Percentiles rank a stretch among this genome's conserved stretches.
These are phyloP conservation scores for Agelaius phoeniceus DNA, from an alignment of 2,113 vertebrate species.

Conservation along the genomic window DNA sequence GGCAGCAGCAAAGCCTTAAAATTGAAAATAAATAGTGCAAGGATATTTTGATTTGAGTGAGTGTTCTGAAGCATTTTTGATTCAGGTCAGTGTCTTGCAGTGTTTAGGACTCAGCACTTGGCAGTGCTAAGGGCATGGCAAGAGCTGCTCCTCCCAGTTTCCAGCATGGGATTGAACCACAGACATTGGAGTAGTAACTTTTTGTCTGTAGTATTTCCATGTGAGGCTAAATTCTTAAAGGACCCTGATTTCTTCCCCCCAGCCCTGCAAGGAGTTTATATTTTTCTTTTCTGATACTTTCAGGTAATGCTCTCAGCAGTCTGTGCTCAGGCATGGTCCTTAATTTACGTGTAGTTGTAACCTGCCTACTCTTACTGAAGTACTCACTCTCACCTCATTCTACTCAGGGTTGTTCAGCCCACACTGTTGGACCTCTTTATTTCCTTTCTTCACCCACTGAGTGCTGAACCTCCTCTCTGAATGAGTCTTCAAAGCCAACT, in stretches of 20 bases:
- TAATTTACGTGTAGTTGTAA: background rate
- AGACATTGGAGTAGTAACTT: background rate
- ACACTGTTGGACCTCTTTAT: background rate
- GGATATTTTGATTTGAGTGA: background rate
- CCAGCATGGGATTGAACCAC: background rate
- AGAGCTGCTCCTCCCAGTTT: background rate
- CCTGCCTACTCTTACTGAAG: background rate
- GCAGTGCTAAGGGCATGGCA: background rate
- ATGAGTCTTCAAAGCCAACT: background rate
- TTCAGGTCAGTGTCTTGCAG: background rate
- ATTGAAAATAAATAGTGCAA: background rate
- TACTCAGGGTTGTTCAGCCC: background rate
- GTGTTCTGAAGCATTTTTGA: background rate
- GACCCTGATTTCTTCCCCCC: background rate
- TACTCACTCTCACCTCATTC: background rate
- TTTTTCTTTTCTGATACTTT: background rate
- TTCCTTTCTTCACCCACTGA: background rate
- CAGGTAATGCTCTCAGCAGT: background rate
- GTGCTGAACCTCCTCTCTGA: background rate
- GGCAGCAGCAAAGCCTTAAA: background rate
- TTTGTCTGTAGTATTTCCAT: background rate
- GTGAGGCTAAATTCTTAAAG: background rate
- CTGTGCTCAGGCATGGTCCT: background rate
- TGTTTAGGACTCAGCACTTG: background rate
- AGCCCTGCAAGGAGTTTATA: background rate